Evolutionary conservation across 2,888 invertebrate species (phyloP), one percentile per base, ranked within the genome.

Genomic region (Vesta saturnalis): DNA sequence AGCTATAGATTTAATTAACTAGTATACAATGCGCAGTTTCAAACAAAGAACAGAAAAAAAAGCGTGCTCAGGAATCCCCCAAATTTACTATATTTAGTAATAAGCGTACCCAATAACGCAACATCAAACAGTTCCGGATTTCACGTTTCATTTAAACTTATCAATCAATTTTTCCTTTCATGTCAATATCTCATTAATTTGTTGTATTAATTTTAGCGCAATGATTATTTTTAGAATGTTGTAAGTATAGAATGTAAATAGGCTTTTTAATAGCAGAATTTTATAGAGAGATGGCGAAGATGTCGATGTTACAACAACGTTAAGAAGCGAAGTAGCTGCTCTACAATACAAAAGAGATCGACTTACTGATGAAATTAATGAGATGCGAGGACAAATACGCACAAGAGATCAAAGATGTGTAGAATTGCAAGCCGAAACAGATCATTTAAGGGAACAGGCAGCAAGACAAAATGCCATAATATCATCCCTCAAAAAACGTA

Each of bases 261-360:
- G 49, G 10, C 15, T 49, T 6, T 18, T 6, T 8, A 35, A 46
- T 46, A n/a, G 46, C 14, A 46, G 8, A 54, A 43, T 30, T 55
- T 43, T 52, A 35, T 15, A 89, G 89, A 88, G 89, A 88, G 88
- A 89, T 70, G 85, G 86, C 35, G 81, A 84, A 69, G 83, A 82
- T 55, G 78, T 83, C 79, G 94, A 94, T 82, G 83, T 93, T 74
- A 88, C 92, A 22, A 94, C 94, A 39, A 87, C 91, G 8, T 85
- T 95, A 69, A 89, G 93, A 74, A 94, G 94, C 83, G 95, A 95
- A 83, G 84, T 95, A 74, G 95, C 95, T 15, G 94, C 91, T 1
- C 85, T 94, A 56, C 93, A 93, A 79, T 95, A 94, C 82, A 94
- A 94, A 84, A 87, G 93, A 70, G 94, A 95, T 81, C 90, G 94